Evolutionary conservation across 2,113 vertebrate species (phyloP), one percentile per base, ranked within the genome.

Genomic region (Mola mola): DNA sequence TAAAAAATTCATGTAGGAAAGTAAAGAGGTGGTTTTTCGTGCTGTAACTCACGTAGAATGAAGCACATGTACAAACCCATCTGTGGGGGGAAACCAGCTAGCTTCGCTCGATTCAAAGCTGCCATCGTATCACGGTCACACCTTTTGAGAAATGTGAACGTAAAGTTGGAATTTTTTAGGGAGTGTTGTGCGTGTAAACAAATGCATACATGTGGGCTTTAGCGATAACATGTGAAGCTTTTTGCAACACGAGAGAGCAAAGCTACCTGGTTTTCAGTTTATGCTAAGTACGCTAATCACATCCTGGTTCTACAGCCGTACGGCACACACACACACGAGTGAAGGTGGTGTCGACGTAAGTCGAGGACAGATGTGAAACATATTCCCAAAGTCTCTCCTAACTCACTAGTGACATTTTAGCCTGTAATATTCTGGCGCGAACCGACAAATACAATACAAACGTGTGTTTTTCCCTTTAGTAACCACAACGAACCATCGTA

Each of bases 401-500:
- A n/a, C n/a, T n/a, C n/a, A n/a, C n/a, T n/a, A n/a, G n/a, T n/a
- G n/a, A n/a, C n/a, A n/a, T n/a, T n/a, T n/a, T n/a, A n/a, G n/a
- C n/a, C n/a, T n/a, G n/a, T n/a, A n/a, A n/a, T n/a, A n/a, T 33
- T 22, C 3, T 31, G 15, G 4, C 8, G 26, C 26, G 26, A 36
- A 36, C 15, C 2, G 6, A 33, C 6, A 3, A 33, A 8, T 33
- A 55, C 40, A 53, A 34, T 26, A 47, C 44, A 46, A 63, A 49
- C 75, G 17, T 24, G 49, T 20, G 36, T 66, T 21, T 19, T 21
- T 28, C 17, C 22, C 42, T 56, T 22, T 24, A 55, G 31, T 6
- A 42, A 64, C 8, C 12, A 55, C 20, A 68, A 8, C 4, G 15
- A 49, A 7, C 69, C 57, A 41, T 22, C 72, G 67, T 33, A n/a